phyloP scores from a whole-genome alignment of 2,888 invertebrate genomes.

The Athalia circularis region DNA sequence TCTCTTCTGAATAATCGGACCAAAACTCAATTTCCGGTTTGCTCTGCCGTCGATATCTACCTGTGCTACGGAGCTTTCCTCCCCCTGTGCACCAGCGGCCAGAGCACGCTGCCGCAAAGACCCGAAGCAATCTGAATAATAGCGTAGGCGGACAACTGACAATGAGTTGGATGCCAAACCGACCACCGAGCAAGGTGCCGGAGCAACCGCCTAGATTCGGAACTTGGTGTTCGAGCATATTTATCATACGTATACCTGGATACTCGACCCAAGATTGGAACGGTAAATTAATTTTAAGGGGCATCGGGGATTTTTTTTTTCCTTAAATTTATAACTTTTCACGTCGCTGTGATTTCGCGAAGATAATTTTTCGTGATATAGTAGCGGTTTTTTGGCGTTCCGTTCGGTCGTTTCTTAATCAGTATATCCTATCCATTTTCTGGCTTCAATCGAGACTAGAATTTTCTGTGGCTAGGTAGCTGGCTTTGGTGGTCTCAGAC shows the following conservation, averaged over 20 bases:
- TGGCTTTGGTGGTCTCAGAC: not conserved
- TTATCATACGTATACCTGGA: no score
- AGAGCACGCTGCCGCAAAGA: not conserved
- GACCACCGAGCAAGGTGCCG: not conserved
- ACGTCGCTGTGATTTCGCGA: not conserved
- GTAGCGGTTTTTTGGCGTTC: not conserved
- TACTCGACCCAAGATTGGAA: no score
- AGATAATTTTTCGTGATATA: not conserved
- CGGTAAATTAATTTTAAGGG: no score
- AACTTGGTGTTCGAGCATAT: not conserved
- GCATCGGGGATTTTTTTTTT: not conserved
- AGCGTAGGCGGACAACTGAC: not conserved
- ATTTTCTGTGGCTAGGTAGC: not conserved
- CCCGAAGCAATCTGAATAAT: slow-evolving; percentile 34
- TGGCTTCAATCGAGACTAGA: not conserved
- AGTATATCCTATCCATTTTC: slow-evolving; percentile 3
- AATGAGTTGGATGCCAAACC: slow-evolving; percentile 8
- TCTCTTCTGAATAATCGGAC: slow-evolving; percentile 43
- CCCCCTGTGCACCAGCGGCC: not conserved
- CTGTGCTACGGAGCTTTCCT: not conserved
- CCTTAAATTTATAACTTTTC: not conserved
- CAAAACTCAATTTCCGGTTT: slow-evolving; percentile 38
- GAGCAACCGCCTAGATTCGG: not conserved
- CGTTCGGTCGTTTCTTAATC: slow-evolving; percentile 29
- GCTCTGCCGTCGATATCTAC: slow-evolving; percentile 23